Base-by-base conservation (phyloP, 2,888 invertebrate species). In the Bembecia ichneumoniformis region DNA sequence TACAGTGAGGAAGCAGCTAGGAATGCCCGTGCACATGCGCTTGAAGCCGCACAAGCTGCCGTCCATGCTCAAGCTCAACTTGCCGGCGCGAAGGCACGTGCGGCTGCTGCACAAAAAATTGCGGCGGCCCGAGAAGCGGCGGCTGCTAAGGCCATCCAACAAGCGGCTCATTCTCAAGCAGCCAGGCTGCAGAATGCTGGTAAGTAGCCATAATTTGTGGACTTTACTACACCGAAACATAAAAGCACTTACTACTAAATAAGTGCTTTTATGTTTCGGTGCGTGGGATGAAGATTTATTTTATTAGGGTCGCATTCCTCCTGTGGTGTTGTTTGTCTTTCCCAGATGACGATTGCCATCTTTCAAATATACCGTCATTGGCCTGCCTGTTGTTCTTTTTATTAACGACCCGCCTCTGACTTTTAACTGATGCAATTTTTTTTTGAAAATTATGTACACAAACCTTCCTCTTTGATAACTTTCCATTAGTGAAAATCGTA, bases 81-180 rank as follows among this genome's bases (percentile, higher is more conserved):
- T 4, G 93, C 92, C 0, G 89, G 91, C 0, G 90, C 93, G 0
- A 92, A 93, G 64, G 89, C 91, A 0, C 88, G 92, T 0, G 93
- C 92, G 0, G 91, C 93, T 0, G 91, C 92, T 28, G 91, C 92
- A 2, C 93, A 93, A 67, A 89, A 91, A 58, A 89, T 92, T 3
- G 93, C 94, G 0, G 91, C 93, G 0, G 90, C 91, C 0, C 89
- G 92, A 48, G 93, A 93, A 67, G 90, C 92, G 0, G 91, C 92
- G 7, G 94, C 94, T 0, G 94, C 93, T 0, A 88, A 89, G 5
- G 91, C 93, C 0, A 90, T 93, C 53, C 92, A 93, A 52, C 89
- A 90, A 40, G 91, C 91, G 13, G 93, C 93, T 0, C 89, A 89
- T 54, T 90, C 90, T 47, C 92, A 92, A 49, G 93, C 93, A 0